phyloP scores from a whole-genome alignment of 1,140 invertebrate genomes.

The Anastrepha obliqua region DNA sequence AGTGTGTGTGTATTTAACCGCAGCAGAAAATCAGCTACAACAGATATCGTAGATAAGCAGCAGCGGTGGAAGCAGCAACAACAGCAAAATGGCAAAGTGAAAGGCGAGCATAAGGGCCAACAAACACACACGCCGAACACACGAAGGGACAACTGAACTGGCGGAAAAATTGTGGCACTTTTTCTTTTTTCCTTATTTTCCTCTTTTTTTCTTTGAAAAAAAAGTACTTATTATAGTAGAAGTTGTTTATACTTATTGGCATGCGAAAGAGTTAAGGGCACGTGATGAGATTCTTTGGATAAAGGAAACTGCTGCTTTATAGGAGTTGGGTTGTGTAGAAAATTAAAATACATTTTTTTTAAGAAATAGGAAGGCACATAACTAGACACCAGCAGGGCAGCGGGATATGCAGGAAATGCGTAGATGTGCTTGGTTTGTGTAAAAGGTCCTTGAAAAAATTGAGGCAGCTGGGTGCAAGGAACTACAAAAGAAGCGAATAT shows the following conservation, averaged over 20 bases:
- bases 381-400: neutral
- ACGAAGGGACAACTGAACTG: neutral
- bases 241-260: conserved; percentile 32
- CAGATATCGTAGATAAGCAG: neutral
- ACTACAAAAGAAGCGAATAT: neutral
- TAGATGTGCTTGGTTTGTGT: neutral
- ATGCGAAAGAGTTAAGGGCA: neutral
- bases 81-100: neutral
- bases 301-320: neutral
- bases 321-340: too few species aligned
- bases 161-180: neutral
- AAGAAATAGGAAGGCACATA: too few species aligned
- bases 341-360: too few species aligned
- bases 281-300: neutral
- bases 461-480: conserved; percentile 19
- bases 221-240: neutral
- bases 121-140: neutral
- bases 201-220: neutral
- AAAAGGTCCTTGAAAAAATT: conserved; percentile 40
- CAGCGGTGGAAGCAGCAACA: neutral
- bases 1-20: neutral
- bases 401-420: neutral
- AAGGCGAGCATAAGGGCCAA: neutral
- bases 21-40: conserved; percentile 24
- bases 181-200: neutral